Evolutionary conservation across 92 coral and sea anemone species (phyloP), one percentile per base, ranked within the genome.

Genomic region (Phenganax subtilis): DNA sequence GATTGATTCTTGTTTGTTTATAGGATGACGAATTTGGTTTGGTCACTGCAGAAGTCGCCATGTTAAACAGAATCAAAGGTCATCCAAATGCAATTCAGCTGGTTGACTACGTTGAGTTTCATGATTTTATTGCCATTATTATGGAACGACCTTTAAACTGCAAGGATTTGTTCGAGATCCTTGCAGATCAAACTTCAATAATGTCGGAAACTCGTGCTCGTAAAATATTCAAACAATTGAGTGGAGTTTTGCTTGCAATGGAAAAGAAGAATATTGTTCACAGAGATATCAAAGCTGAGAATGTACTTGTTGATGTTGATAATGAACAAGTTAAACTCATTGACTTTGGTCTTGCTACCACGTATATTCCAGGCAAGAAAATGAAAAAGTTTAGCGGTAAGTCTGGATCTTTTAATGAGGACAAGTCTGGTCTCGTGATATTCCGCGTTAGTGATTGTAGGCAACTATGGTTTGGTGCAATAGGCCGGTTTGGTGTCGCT

Each of bases 51-150:
- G 81, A 76, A 30, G 81, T 76, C 37, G 59, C 81, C 57, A 76
- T 76, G 81, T 53, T 76, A 20, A 76, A 76, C 81, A 57, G 58
- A 57, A 47, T 76, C n/a, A 76, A 76, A 57, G 81, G 81, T 59
- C 81, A 76, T 76, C 81, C 81, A 56, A 76, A 76, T 56, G 81
- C 81, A 51, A 76, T 76, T 57, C 81, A 58, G 81, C n/a, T 76
- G 67, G 31, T 76, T 30, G 81, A 76, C 68, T 76, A 57, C 55
- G 44, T 76, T 61, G 15, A n/a, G 11, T 9, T 76, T 14, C 10
- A 56, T 57, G 55, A 57, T 28, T 76, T 27, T 61, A 67, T 57
- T 29, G 81, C 55, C 51, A 76, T 76, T 30, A 17, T 76, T 29
- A 76, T 76, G 81, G 81, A 76, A 47, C 59, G 81, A 59, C 81